phyloP scores from a whole-genome alignment of 2,888 invertebrate species.

The Liposcelis brunnea region DNA sequence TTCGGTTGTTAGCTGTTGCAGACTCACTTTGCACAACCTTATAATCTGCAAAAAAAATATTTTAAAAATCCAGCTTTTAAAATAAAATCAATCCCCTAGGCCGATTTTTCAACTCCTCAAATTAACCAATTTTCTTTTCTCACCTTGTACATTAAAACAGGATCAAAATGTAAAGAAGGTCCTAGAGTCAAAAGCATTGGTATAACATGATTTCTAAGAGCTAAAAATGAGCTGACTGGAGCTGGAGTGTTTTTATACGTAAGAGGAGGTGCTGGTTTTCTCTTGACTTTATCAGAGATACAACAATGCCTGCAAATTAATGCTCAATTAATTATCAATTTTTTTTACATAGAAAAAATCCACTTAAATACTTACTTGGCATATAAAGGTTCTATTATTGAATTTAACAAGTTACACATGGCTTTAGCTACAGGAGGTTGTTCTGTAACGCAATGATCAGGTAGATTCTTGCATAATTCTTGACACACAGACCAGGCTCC shows the following conservation, averaged over 20 bases:
- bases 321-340: conserved; percentile 3
- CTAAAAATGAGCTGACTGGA: conserved; percentile 48
- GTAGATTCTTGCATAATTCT: conserved; percentile 61
- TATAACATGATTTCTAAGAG: conserved; percentile 56
- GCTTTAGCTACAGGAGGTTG: conserved; percentile 62
- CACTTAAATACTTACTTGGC: conserved; percentile 37
- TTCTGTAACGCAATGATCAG: conserved; percentile 60
- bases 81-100: too few species aligned
- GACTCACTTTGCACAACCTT: conserved; percentile 1
- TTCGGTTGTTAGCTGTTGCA: conserved; percentile 12
- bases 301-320: conserved; percentile 45
- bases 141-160: conserved; percentile 79
- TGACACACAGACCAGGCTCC: conserved; percentile 84
- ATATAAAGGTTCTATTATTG: conserved; percentile 75
- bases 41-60: conserved; percentile 11
- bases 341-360: not conserved
- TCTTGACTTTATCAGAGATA: conserved; percentile 50
- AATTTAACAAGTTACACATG: conserved; percentile 62
- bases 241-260: conserved; percentile 42
- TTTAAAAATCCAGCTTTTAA: too few species aligned
- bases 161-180: conserved; percentile 72
- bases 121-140: too few species aligned
- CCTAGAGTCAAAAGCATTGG: conserved; percentile 78
- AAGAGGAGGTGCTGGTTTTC: conserved; percentile 33
- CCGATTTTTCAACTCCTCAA: too few species aligned